A percentile compares a stretch with the other conserved stretches of the same genome.
phyloP scores from a whole-genome alignment of 2,888 invertebrate genomes.

The Biston betularia region DNA sequence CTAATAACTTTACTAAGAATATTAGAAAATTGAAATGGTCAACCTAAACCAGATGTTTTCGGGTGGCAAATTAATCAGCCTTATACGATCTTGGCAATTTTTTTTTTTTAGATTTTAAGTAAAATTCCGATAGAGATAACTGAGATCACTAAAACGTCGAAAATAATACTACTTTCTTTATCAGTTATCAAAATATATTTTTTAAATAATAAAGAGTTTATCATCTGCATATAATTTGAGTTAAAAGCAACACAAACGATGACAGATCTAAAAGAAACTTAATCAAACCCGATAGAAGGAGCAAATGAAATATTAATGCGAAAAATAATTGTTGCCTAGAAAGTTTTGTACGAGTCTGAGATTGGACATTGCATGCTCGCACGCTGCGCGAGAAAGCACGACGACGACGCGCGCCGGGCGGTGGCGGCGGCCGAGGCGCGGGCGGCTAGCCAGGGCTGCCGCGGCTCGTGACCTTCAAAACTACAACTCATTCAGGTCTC shows the following conservation, averaged over 20 bases:
- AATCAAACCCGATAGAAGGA: constrained; percentile 67
- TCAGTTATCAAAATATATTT: too few relatives aligned
- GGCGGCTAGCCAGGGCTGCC: constrained; percentile 41
- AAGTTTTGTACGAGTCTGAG: constrained; percentile 80
- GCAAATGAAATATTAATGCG: constrained; percentile 84
- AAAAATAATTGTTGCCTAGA: constrained; percentile 85
- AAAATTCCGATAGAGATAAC: too few relatives aligned
- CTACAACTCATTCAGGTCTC: constrained; percentile 3
- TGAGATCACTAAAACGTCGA: too few relatives aligned
- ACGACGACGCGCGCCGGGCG: constrained; percentile 61
- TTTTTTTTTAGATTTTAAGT: too few relatives aligned
- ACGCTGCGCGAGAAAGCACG: constrained; percentile 84
- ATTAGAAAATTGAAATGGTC: too few relatives aligned
- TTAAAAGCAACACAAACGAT: constrained; percentile 33
- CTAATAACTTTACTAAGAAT: constrained; percentile 4
- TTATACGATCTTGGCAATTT: too few relatives aligned
- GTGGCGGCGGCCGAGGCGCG: too few relatives aligned
- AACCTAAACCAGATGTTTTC: too few relatives aligned
- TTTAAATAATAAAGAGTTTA: neutral
- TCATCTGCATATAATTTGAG: neutral
- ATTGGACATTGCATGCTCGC: constrained; percentile 83
- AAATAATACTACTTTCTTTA: too few relatives aligned
- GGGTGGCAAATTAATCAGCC: too few relatives aligned
- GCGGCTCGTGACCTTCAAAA: constrained; percentile 41
- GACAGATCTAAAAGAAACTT: constrained; percentile 42